Base-by-base conservation (phyloP, 2,888 invertebrate genomes). In the Lagria hirta region DNA sequence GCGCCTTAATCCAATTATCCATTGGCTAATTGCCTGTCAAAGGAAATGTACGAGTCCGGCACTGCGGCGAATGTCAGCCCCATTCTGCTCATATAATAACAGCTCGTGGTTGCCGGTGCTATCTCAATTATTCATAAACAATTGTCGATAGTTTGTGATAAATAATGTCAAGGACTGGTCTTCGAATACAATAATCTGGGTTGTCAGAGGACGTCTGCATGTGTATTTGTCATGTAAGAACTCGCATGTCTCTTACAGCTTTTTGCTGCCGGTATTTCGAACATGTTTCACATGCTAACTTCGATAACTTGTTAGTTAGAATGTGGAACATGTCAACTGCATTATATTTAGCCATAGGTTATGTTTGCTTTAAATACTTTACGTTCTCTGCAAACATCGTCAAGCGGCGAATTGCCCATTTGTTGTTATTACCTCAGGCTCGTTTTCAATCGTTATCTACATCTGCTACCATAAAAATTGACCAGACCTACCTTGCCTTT, bases 41-140 rank as follows among this genome's bases (percentile, higher is more conserved):
- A 41, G 16, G 10, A 26, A 44, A 33, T 20, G 33, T 35, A 40
- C 38, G 23, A 34, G 33, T 40, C 28, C 29, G 33, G 32, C 28
- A 20, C 34, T 37, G 38, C 30, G 22, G 32, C 14, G 27, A 35
- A 27, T 24, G 36, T 42, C 30, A 28, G 42, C 16, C 27, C 26
- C 26, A 32, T 11, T 3, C 20, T 11, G 24, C n/a, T 17, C 30
- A 14, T 22, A 18, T n/a, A 12, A 30, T 36, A 26, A 26, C 35
- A n/a, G 35, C 35, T 10, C 42, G 18, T 3, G 13, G 16, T 52
- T 54, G 38, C 54, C 57, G 48, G 44, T 56, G 54, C 52, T 53
- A 60, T 58, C 58, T 61, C 61, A 58, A 59, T 61, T 60, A 61
- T 62, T 57, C 56, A 61, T 54, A 60, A 61, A 56, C 57, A 58